Evolutionary conservation across 1,140 invertebrate genomes (phyloP).

Genomic region (Oscheius sp.): DNA sequence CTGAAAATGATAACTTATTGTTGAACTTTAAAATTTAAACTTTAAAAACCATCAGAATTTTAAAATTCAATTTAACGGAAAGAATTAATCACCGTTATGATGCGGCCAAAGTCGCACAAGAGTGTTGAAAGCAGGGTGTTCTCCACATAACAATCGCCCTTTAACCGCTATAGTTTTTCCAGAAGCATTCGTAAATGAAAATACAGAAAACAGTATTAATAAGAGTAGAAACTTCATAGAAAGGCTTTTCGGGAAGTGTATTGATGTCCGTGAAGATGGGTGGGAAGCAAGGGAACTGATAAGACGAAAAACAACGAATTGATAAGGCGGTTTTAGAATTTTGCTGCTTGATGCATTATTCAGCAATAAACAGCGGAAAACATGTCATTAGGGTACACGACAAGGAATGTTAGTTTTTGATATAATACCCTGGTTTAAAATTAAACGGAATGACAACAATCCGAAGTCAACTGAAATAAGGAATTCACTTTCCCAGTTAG

Average conservation of each 20-base stretch:
- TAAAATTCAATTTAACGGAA: not conserved
- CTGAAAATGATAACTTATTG: too few relatives aligned
- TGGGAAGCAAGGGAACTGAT: not conserved
- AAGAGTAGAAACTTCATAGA: not conserved
- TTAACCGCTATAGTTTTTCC: not conserved
- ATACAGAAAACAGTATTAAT: not conserved
- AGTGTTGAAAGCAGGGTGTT: not conserved
- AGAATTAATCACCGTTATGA: not conserved
- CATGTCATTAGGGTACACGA: too few relatives aligned
- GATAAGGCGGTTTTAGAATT: not conserved
- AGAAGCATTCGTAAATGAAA: not conserved
- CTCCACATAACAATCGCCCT: not conserved
- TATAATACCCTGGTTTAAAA: too few relatives aligned
- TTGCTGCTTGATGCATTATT: not conserved
- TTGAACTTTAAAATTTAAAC: too few relatives aligned
- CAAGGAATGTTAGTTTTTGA: too few relatives aligned
- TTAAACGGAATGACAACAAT: too few relatives aligned
- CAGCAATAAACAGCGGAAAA: not conserved
- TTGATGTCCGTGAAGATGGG: not conserved
- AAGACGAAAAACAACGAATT: not conserved
- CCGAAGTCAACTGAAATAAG: too few relatives aligned
- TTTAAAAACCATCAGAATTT: too few relatives aligned
- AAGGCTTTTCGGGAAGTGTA: not conserved
- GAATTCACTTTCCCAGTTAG: too few relatives aligned
- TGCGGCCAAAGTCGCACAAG: not conserved